These are phyloP conservation scores for Pollenia griseotomentosa DNA, from an alignment of 2,888 invertebrate species.

Conservation along the genomic window DNA sequence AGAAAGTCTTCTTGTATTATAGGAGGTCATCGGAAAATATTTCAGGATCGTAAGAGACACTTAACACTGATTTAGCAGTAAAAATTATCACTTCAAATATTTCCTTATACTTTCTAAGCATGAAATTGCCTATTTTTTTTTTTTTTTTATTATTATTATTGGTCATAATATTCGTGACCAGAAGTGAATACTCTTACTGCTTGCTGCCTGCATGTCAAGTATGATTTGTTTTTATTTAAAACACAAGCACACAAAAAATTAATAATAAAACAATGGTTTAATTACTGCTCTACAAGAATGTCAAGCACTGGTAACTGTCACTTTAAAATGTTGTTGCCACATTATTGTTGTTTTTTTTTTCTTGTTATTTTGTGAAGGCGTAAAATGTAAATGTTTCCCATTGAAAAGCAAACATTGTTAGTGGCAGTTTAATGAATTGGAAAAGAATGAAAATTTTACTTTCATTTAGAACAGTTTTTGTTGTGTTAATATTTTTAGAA, in stretches of 20 bases:
- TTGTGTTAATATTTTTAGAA: not conserved
- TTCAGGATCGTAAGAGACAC: no score
- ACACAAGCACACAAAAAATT: constrained; percentile 24
- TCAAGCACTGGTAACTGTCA: constrained; percentile 58
- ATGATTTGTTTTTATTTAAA: constrained; percentile 38
- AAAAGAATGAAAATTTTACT: constrained; percentile 50
- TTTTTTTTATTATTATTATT: no score
- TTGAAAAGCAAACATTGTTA: constrained; percentile 52
- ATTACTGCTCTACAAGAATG: constrained; percentile 54
- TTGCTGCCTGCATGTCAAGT: constrained; percentile 27
- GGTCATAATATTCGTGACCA: no score
- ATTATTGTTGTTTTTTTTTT: constrained; percentile 3
- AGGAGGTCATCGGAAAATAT: no score
- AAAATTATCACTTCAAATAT: no score
- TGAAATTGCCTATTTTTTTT: no score
- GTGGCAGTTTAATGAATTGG: constrained; percentile 55
- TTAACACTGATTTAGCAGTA: no score
- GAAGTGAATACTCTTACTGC: constrained; percentile 5
- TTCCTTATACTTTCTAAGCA: no score
- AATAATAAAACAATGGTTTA: constrained; percentile 59
- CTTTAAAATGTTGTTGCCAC: constrained; percentile 24
- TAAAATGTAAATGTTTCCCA: constrained; percentile 52
- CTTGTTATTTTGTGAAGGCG: constrained; percentile 22
- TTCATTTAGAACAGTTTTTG: constrained; percentile 44
- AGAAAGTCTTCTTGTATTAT: no score